These are phyloP conservation scores for Eublepharis macularius DNA, from an alignment of 2,113 vertebrate genomes.

Conservation along the genomic window DNA sequence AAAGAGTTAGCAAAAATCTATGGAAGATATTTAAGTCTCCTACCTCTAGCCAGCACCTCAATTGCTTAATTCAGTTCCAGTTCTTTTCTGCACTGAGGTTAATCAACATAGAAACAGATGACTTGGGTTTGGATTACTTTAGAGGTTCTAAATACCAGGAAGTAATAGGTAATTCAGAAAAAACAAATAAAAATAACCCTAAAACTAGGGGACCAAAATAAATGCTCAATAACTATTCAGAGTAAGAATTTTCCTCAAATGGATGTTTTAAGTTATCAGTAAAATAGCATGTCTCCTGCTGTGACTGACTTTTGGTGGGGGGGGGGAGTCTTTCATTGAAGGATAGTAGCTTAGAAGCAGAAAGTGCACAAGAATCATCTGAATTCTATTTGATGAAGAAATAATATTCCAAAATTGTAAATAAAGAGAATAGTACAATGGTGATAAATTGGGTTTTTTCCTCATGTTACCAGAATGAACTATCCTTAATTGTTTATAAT, in stretches of 20 bases:
- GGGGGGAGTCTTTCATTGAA: background rate
- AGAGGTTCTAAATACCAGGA: background rate
- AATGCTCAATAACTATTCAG: constrained; percentile 24
- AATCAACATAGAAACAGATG: constrained; percentile 34
- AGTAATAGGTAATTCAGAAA: constrained; percentile 36
- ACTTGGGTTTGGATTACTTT: constrained; percentile 31
- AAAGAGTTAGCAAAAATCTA: constrained; percentile 61
- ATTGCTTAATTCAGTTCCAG: constrained; percentile 51
- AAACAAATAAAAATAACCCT: background rate
- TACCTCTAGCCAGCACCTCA: constrained; percentile 12
- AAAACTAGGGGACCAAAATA: constrained; percentile 27
- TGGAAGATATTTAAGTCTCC: constrained; percentile 44
- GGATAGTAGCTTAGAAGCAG: constrained; percentile 24
- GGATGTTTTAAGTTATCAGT: background rate
- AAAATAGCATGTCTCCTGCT: background rate
- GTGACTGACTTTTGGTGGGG: background rate
- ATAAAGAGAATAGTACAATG: constrained; percentile 11
- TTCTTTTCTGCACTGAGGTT: constrained; percentile 14
- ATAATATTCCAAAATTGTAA: constrained; percentile 36
- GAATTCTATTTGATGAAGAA: constrained; percentile 34
- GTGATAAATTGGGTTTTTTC: constrained; percentile 18
- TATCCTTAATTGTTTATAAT: no score
- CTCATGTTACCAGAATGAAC: background rate
- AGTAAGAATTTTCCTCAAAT: constrained; percentile 21
- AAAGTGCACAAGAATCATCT: background rate